phyloP scores from a whole-genome alignment of 2,113 vertebrate species.

The Fregetta grallaria region DNA sequence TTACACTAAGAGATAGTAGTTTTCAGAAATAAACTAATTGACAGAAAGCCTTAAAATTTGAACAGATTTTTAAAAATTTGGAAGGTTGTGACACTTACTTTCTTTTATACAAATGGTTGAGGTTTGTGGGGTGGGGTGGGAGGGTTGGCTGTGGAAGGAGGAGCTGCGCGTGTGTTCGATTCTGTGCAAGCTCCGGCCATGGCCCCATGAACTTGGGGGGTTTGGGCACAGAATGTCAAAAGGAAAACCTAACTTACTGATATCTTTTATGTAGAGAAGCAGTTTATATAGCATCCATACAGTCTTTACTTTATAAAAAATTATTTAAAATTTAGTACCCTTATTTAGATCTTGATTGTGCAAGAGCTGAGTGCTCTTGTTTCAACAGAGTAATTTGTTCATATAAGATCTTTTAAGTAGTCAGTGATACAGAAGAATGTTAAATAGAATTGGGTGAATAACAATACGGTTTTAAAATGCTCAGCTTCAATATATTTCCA shows the following conservation, averaged over 20 bases:
- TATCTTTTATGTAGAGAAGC: background rate
- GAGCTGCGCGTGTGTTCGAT: background rate
- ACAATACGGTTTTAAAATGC: slow-evolving; percentile 18
- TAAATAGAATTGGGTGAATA: slow-evolving; percentile 47
- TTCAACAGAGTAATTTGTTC: slow-evolving; percentile 38
- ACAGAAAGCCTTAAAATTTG: background rate
- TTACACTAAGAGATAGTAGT: background rate
- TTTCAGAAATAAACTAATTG: background rate
- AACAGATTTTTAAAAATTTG: background rate
- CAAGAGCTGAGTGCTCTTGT: slow-evolving; percentile 20
- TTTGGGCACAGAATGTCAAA: background rate
- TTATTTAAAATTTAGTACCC: background rate
- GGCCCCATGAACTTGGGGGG: background rate
- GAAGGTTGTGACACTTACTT: background rate
- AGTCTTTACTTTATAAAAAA: background rate
- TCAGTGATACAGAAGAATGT: slow-evolving; percentile 33
- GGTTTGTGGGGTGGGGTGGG: background rate
- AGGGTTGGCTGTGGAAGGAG: background rate
- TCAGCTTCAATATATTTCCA: slow-evolving; percentile 6
- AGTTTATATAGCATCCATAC: background rate
- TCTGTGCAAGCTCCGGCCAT: background rate
- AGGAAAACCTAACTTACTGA: background rate
- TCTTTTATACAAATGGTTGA: background rate
- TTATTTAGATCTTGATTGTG: slow-evolving; percentile 17
- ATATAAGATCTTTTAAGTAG: slow-evolving; percentile 37